Conservation (phyloP, 2,797 vertebrate genomes). For the Gymnoscopelus braueri region DNA sequence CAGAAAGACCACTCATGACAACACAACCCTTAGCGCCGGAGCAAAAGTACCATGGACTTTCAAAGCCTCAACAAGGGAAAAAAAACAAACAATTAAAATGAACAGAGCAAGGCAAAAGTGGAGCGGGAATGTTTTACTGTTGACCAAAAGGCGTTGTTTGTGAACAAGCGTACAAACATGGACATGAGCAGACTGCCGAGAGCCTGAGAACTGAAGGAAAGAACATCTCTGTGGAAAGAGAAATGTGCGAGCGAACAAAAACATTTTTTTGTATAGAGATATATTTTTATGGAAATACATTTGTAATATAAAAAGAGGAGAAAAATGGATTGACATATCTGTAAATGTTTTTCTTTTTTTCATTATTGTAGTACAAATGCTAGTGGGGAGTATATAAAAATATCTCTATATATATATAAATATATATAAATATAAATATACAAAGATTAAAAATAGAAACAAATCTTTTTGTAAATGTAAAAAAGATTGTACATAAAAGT, state of each 20-base stretch:
- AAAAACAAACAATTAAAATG: conserved; percentile 50
- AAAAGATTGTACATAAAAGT: conserved; percentile 97
- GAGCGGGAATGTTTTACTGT: conserved; percentile 52
- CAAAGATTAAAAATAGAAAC: conserved; percentile 84
- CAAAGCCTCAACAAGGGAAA: conserved; percentile 62
- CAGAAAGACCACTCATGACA: conserved; percentile 32
- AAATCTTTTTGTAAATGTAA: conserved; percentile 98
- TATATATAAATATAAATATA: conserved; percentile 80
- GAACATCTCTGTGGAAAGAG: conserved; percentile 68
- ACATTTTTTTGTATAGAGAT: conserved; percentile 98
- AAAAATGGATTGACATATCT: conserved; percentile 87
- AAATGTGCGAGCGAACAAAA: conserved; percentile 70
- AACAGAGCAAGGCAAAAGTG: conserved; percentile 59
- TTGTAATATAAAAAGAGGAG: conserved; percentile 95
- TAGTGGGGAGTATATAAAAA: conserved; percentile 88
- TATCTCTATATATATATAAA: conserved; percentile 75
- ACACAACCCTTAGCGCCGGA: conserved; percentile 31
- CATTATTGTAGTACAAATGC: conserved; percentile 96
- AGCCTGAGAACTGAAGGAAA: conserved; percentile 31
- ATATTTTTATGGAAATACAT: conserved; percentile 99
- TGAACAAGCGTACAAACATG: conserved; percentile 45
- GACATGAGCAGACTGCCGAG: conserved; percentile 51
- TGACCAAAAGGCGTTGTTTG: conserved; percentile 62
- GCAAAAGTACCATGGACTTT: conserved; percentile 51
- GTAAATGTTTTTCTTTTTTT: conserved; percentile 95